Conservation (phyloP, 2,888 invertebrate species). For the Heliothis peltigera region DNA sequence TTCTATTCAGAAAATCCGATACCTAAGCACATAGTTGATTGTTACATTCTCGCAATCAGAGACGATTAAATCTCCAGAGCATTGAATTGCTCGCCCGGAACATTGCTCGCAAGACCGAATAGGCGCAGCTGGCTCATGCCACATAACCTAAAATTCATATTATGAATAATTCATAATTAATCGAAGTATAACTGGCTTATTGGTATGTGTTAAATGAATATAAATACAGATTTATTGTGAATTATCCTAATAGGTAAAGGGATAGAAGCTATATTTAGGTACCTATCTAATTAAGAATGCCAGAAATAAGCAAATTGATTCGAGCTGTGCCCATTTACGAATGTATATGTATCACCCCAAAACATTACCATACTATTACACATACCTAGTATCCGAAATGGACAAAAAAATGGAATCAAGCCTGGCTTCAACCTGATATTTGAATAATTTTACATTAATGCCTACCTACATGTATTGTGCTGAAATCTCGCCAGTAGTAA, state of each 20-base stretch:
- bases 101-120: conserved; percentile 53
- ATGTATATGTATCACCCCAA: no score
- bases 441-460: neutral
- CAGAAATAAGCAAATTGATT: no score
- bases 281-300: no score
- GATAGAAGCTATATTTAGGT: neutral
- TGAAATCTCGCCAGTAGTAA: conserved; percentile 11
- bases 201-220: conserved; percentile 3
- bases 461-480: neutral
- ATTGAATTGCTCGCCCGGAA: conserved; percentile 55
- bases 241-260: neutral
- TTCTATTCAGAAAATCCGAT: conserved; percentile 44
- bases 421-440: neutral
- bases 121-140: conserved; percentile 55
- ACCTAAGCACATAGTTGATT: conserved; percentile 57
- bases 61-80: conserved; percentile 60
- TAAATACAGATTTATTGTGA: conserved; percentile 9
- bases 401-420: neutral
- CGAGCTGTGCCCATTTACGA: neutral
- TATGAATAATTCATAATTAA: conserved; percentile 27
- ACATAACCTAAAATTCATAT: conserved; percentile 11
- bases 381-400: neutral
- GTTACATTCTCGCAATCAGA: conserved; percentile 55
- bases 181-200: conserved; percentile 8
- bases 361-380: no score